Evolutionary conservation across 2,797 vertebrate genomes (phyloP), one percentile per base, ranked within the genome.

Genomic region (Tamandua tetradactyla): DNA sequence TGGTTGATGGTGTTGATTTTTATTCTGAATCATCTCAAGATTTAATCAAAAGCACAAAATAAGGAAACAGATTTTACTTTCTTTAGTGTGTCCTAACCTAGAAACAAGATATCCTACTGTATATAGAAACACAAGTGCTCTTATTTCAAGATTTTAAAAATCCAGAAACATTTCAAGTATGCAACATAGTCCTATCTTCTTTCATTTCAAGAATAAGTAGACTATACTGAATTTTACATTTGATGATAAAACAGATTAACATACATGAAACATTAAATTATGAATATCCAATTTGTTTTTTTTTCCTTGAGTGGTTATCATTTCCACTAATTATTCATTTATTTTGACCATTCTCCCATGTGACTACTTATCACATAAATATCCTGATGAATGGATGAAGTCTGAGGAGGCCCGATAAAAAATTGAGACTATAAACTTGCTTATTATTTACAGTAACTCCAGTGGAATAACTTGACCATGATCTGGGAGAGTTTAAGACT

Each of bases 21-120:
- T 61, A 62, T 15, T 66, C 42, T 83, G 25, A 79, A 87, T 81
- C 52, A 76, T 66, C 32, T 92, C 87, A 71, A 23, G 69, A 55
- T 92, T 92, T 88, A 94, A 88, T 94, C 35, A 93, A 4, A 92
- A 35, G 2, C 35, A 64, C 3, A 64, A 32, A 92, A 57, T 55
- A 91, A 83, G 72, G 15, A 85, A 80, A 32, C 18, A n/a, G 7
- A 94, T 68, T 57, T 91, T 11, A 87, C 44, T 83, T 32, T 55
- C 62, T 62, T 71, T 61, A 74, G 66, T 59, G 37, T 49, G 68
- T 81, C 13, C 6, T 85, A 79, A 52, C 7, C 37, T 93, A 23
- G 42, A 85, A 88, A 64, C 5, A 81, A 59, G 17, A 59, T 84
- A 78, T 40, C 13, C 84, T 87, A 74, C 17, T 86, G 0, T 17